These are phyloP conservation scores for Distichodus sexfasciatus DNA, from an alignment of 2,797 vertebrate genomes.

Conservation along the genomic window DNA sequence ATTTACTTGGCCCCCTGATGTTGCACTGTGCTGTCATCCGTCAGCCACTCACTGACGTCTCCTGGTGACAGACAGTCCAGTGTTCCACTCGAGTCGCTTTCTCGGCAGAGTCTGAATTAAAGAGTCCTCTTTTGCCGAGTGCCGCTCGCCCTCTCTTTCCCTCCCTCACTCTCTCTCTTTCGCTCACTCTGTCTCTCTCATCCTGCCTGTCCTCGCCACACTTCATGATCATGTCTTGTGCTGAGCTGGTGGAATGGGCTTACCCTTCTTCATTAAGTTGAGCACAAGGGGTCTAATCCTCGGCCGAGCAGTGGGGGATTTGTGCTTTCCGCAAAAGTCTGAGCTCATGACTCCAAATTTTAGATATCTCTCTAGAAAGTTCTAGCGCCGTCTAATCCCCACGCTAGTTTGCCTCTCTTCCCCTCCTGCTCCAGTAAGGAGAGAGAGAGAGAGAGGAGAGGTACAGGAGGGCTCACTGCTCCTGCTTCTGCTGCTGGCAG, in stretches of 20 bases:
- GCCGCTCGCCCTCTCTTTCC: slow-evolving; percentile 12
- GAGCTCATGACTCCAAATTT: slow-evolving; percentile 52
- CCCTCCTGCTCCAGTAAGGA: neutral
- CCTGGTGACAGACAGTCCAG: slow-evolving; percentile 56
- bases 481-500: slow-evolving; percentile 24
- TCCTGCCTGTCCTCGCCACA: slow-evolving; percentile 48
- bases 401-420: slow-evolving; percentile 33
- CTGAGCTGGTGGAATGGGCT: slow-evolving; percentile 57
- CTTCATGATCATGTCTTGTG: slow-evolving; percentile 55
- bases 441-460: slow-evolving; percentile 13
- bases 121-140: slow-evolving; percentile 49
- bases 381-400: slow-evolving; percentile 38
- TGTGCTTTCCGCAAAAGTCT: slow-evolving; percentile 47
- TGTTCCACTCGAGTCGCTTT: slow-evolving; percentile 54
- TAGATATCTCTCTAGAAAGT: slow-evolving; percentile 45
- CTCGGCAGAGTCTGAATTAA: slow-evolving; percentile 56
- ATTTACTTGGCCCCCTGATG: slow-evolving; percentile 53
- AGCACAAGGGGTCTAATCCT: slow-evolving; percentile 58
- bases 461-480: slow-evolving; percentile 21
- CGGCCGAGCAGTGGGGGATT: slow-evolving; percentile 48
- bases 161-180: slow-evolving; percentile 12
- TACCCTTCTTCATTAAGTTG: slow-evolving; percentile 57
- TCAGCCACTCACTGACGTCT: slow-evolving; percentile 55
- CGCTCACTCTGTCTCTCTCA: slow-evolving; percentile 28
- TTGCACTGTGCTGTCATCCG: slow-evolving; percentile 49